Evolutionary conservation across 2,113 vertebrate species (phyloP).

Genomic region (Coturnix japonica): DNA sequence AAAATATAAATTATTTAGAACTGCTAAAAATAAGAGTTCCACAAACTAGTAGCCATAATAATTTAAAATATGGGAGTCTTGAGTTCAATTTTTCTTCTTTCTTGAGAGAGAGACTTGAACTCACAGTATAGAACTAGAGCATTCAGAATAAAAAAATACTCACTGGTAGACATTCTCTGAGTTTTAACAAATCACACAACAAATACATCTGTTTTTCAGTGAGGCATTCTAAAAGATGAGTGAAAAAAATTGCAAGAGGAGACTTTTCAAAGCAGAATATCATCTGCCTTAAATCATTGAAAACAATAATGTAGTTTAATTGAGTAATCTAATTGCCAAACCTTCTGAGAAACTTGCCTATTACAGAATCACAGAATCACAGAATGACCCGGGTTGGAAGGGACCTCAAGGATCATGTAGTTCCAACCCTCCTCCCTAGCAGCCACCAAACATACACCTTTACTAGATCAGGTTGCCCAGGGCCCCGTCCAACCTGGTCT

Average conservation of each 20-base stretch:
- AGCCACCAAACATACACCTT: too few relatives aligned
- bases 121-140: neutral
- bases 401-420: too few relatives aligned
- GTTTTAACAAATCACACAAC: neutral
- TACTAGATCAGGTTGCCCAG: too few relatives aligned
- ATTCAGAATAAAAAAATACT: neutral
- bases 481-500: too few relatives aligned
- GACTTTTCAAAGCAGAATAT: neutral
- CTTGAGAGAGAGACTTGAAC: neutral
- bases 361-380: too few relatives aligned
- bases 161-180: neutral
- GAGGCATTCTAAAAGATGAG: neutral
- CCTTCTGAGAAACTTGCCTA: neutral
- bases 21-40: neutral
- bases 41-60: neutral
- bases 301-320: neutral
- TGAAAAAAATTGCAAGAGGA: neutral
- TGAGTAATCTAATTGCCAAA: neutral
- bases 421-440: too few relatives aligned
- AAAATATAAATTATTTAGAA: neutral
- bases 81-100: neutral
- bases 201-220: neutral
- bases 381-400: too few relatives aligned
- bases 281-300: neutral
- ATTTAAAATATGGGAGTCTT: neutral